These are phyloP conservation scores for Lamprologus sp. DNA, from an alignment of 2,113 vertebrate species.

Conservation along the genomic window DNA sequence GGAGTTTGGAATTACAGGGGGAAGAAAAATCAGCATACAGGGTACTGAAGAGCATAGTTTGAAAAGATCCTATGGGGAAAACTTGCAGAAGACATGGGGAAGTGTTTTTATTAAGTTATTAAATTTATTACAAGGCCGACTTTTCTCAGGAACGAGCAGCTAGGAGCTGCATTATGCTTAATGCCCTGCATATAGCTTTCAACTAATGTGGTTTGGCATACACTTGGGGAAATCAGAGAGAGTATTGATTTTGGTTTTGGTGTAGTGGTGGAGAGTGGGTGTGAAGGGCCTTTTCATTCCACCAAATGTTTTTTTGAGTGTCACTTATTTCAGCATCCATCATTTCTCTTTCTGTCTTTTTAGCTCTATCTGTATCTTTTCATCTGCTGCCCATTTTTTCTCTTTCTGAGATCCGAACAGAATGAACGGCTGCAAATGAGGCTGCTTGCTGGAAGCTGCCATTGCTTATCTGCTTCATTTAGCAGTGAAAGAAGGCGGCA, in stretches of 20 bases:
- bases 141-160: constrained; percentile 12
- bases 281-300: constrained; percentile 43
- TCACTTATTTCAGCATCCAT: constrained; percentile 24
- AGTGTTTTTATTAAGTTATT: constrained; percentile 45
- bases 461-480: constrained; percentile 15
- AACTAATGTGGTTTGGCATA: constrained; percentile 42
- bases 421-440: constrained; percentile 18
- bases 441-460: constrained; percentile 9
- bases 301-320: constrained; percentile 23
- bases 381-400: not conserved
- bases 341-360: not conserved
- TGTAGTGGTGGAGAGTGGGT: constrained; percentile 4
- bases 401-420: not conserved
- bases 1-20: not conserved
- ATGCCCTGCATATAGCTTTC: constrained; percentile 32
- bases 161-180: constrained; percentile 41
- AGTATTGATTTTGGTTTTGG: constrained; percentile 44
- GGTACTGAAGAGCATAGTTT: constrained; percentile 1
- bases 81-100: not conserved
- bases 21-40: not conserved
- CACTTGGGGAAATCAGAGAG: constrained; percentile 39
- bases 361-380: not conserved
- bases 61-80: constrained; percentile 29
- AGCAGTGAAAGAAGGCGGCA: not conserved
- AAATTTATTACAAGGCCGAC: constrained; percentile 17